Base-by-base conservation (phyloP, 1,140 invertebrate genomes). In the Diachasma alloeum region DNA sequence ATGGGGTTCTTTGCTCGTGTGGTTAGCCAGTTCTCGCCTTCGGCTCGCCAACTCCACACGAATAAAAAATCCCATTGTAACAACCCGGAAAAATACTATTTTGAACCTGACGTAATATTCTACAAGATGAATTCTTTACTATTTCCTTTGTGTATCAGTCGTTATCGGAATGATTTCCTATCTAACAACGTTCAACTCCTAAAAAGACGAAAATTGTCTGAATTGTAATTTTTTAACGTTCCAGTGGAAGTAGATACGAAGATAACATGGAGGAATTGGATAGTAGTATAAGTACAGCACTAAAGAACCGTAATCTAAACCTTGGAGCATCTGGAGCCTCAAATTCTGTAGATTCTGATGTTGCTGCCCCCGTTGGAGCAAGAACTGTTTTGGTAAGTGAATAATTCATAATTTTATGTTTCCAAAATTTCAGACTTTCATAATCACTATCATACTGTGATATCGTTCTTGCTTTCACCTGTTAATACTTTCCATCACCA, bases 221-320 rank as follows among this genome's bases (percentile, higher is more conserved):
- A n/a, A n/a, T n/a, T 59, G 13, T 73, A 67, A 24, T 59, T 76
- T 72, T 48, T 67, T 78, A 63, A 80, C 56, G 68, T 87, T 90
- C 22, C 82, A 94, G 93, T 74, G 92, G 93, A 44, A 95, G 94
- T 87, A 92, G 93, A 78, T 95, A 95, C 82, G 93, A 93, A 76
- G 94, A 94, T 78, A 94, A 94, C 87, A 80, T 92, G 72, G 92
- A 94, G 78, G 91, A 92, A 44, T 86, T 92, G 31, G 91, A 74
- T 8, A 77, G 91, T 67, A 84, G 85, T 76, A 63, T 87, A 71
- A 87, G 81, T 73, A 85, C 87, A 46, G 86, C 87, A 48, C 85
- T 89, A 74, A 81, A 89, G 24, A 89, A 84, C 75, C 84, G 89
- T 67, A 83, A 87, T 59, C 80, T 80, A 77, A 86, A 79, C 71